Base-by-base conservation (phyloP, 2,888 invertebrate genomes). In the Drosophila crucigera region DNA sequence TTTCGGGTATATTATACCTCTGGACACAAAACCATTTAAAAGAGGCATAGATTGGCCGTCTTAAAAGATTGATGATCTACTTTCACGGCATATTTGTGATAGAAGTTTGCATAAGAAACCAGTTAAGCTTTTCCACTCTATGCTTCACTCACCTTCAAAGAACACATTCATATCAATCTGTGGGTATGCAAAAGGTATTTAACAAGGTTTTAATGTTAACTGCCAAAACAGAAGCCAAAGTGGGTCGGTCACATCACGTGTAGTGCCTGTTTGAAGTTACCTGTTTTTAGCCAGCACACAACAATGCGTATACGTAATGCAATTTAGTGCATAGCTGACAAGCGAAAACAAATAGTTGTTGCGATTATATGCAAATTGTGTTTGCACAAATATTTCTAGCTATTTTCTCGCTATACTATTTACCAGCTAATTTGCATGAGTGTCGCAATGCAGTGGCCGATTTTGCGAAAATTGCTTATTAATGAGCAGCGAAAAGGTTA, bases 391-490 rank as follows among this genome's bases (percentile, higher is more conserved):
- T 71, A 75, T 61, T 77, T 80, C 41, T 66, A 70, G 70, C 52
- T 50, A 39, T 35, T 73, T 63, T 56, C 28, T 14, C 55, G 49
- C 49, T 11, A 58, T 59, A 70, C 25, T 49, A 43, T 67, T 77
- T 71, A 19, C 47, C 59, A 9, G 75, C 86, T 78, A 65, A 84
- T 84, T 84, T 84, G 70, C 89, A 84, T 85, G 61, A 70, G 63
- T 79, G 71, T 49, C 80, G 78, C 73, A 80, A 58, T 82, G 80
- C 80, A 64, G 76, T 58, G 47, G 60, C 55, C 60, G 60, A 53
- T 58, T 68, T 37, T 43, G 1, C 31, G 28, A 53, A 69, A 78
- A 78, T 74, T 70, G 61, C 79, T 70, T 78, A 62, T 74, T 79
- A 79, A 80, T 67, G 69, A 76, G 67, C 43, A 41, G 61, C 43